These are phyloP conservation scores for Stomatorhinus ivindoensis DNA, from an alignment of 2,113 vertebrate genomes.

Conservation along the genomic window DNA sequence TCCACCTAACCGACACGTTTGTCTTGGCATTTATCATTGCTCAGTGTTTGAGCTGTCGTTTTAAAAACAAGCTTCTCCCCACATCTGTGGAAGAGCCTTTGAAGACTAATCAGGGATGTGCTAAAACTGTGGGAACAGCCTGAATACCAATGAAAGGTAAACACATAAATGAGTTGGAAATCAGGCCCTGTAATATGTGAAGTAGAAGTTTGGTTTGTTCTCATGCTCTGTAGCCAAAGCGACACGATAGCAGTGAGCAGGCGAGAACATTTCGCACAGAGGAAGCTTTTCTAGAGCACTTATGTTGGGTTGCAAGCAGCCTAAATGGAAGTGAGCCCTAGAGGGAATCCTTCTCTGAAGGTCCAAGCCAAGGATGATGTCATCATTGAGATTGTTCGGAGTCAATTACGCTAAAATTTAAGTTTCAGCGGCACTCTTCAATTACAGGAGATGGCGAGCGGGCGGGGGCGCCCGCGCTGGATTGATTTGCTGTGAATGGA, in stretches of 20 bases:
- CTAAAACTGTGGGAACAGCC: conserved; percentile 34
- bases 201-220: background rate
- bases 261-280: background rate
- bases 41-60: conserved; percentile 36
- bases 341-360: background rate
- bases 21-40: conserved; percentile 50
- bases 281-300: background rate
- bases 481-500: conserved; percentile 31
- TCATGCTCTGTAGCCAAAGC: background rate
- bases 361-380: conserved; percentile 36
- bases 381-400: conserved; percentile 43
- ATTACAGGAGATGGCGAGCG: conserved; percentile 28
- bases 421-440: conserved; percentile 44
- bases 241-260: background rate
- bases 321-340: background rate
- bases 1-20: conserved; percentile 27
- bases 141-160: conserved; percentile 22
- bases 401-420: conserved; percentile 23
- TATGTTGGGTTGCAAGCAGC: background rate
- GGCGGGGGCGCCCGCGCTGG: conserved; percentile 27
- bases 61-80: conserved; percentile 22
- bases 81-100: conserved; percentile 36
- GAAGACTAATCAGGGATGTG: conserved; percentile 29
- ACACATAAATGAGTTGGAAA: background rate
- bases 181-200: background rate